Base-by-base conservation (phyloP, 2,797 vertebrate species). In the Falco berigora region DNA sequence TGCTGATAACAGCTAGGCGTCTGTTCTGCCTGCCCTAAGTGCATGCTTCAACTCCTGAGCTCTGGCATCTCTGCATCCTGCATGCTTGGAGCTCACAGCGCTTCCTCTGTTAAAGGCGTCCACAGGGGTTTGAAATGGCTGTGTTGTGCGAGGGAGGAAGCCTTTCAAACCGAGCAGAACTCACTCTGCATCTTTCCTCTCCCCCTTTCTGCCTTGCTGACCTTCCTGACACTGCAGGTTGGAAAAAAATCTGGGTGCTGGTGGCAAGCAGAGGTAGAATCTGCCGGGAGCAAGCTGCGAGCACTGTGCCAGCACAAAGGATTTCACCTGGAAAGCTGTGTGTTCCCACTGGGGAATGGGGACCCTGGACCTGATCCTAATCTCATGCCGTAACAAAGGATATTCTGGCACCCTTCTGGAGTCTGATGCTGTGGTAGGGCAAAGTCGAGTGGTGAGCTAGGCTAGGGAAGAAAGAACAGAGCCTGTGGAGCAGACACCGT, bases 361-460 rank as follows among this genome's bases (percentile, higher is more conserved):
- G n/a, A 58, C 64, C 56, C 64, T 68, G 88, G 86, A 63, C 66
- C 69, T 40, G 53, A 79, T 83, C 88, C 75, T 77, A 55, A 80
- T 90, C 67, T 92, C 52, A 49, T 75, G 4, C 88, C 30, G 6
- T 74, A 64, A 85, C 63, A 93, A 87, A 93, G 50, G 80, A 55
- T 63, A n/a, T 88, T 77, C 79, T 59, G 80, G 67, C 92, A 93
- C 83, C 80, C 83, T 94, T 93, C 88, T 50, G 90, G 58, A 94
- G 80, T 11, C 81, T 90, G 86, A 49, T 44, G 6, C 86, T 92
- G 84, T 1, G 2, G n/a, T 34, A 82, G 88, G 90, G 84, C 86
- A 84, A 40, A 77, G 62, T 9, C 1, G 11, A 92, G 77, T 2
- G 0, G 32, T 30, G 74, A 91, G 88, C 27, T 28, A 66, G 79